Evolutionary conservation across 92 coral and sea anemone genomes (phyloP), one percentile per base, ranked within the genome.

Genomic region (Umimayanthus kanabou): DNA sequence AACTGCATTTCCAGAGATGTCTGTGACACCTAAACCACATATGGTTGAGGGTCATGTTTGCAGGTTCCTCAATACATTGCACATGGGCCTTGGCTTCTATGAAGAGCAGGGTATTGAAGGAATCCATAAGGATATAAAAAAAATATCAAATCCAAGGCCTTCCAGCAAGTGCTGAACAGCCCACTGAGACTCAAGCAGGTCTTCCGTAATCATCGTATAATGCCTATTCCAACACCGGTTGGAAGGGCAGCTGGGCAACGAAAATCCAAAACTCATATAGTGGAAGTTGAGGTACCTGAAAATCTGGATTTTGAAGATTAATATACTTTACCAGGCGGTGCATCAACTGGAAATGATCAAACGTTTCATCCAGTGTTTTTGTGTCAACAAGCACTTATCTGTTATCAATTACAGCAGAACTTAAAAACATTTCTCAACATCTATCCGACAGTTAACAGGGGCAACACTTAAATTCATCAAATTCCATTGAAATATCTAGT

Each of bases 11-110:
- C 91, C 76, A 28, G 66, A 74, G 70, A 40, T 78, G 85, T 33
- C 69, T 47, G 74, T 78, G 26, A 87, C 90, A 55, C 73, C 91
- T 39, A 88, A 88, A 23, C 88, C 82, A 0, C 91, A 82, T 16
- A 81, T 82, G 45, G 33, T 88, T n/a, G 84, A 88, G 70, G 88
- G 64, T 23, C 88, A 88, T 88, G 88, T 81, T 30, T 88, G 91
- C 26, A n/a, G 40, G 4, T 89, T 82, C 61, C 88, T 82, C 39
- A 9, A 82, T 42, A 28, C 33, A 37, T 82, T 57, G 84, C 91
- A 89, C 16, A 83, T 89, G 88, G 91, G 84, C 72, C 76, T 84
- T 47, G 80, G 85, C 11, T 69, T 88, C 65, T 64, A 85, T 73
- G 88, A 76, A 22, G 85, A 81, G 74, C 85, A 58, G 53, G 85